These are phyloP conservation scores for Micromussa lordhowensis DNA, from an alignment of 92 coral and sea anemone species.

Conservation along the genomic window DNA sequence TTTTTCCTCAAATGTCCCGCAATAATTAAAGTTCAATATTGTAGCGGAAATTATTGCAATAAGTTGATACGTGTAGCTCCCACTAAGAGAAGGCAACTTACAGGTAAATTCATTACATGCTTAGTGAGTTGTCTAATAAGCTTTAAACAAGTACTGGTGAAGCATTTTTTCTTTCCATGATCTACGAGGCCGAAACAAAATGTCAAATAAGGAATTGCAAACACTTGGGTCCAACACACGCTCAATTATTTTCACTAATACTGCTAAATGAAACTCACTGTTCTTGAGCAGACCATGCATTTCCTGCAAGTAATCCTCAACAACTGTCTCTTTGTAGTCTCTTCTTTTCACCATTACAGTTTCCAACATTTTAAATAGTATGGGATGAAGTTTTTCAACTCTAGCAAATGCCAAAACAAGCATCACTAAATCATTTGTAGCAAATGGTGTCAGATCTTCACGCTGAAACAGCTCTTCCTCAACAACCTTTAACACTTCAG, in stretches of 20 bases:
- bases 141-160: conserved; percentile 78
- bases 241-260: conserved; percentile 74
- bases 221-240: conserved; percentile 69
- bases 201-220: conserved; percentile 80
- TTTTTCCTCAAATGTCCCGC: too few relatives aligned
- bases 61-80: too few relatives aligned
- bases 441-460: conserved; percentile 69
- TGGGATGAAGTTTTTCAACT: conserved; percentile 40
- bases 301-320: conserved; percentile 69
- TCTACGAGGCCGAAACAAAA: conserved; percentile 78
- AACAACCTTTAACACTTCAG: conserved; percentile 53
- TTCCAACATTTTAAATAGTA: conserved; percentile 70
- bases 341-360: conserved; percentile 68
- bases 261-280: conserved; percentile 74
- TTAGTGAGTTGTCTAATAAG: conserved; percentile 46
- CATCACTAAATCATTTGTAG: conserved; percentile 75
- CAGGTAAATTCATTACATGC: background rate
- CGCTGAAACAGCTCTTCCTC: conserved; percentile 67
- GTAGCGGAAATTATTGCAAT: too few relatives aligned
- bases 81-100: too few relatives aligned
- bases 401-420: conserved; percentile 69
- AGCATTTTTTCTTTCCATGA: conserved; percentile 84
- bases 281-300: conserved; percentile 54
- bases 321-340: conserved; percentile 67
- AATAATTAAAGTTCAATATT: too few relatives aligned